A percentile compares a stretch with the other conserved stretches of the same genome.
Conservation (phyloP, 2,888 invertebrate species). For the Villa cingulata region DNA sequence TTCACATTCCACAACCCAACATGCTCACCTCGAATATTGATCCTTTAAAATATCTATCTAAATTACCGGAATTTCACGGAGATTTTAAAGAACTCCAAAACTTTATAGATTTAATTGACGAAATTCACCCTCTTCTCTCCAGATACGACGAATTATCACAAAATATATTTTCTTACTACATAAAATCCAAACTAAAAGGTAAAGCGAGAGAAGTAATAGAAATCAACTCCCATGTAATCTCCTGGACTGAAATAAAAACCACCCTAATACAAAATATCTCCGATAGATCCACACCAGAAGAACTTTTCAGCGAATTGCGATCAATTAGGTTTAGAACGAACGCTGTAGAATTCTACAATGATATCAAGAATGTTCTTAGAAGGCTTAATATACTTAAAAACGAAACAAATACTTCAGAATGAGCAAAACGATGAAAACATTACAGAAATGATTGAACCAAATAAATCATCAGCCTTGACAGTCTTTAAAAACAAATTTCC, state of each 20-base stretch:
- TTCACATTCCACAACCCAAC: too few species aligned
- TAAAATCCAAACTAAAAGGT: slow-evolving; percentile 5
- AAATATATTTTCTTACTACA: slow-evolving; percentile 2
- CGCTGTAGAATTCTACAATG: slow-evolving; percentile 5
- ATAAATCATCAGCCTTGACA: not conserved
- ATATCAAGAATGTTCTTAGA: not conserved
- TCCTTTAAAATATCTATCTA: slow-evolving; percentile 2
- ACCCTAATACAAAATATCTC: slow-evolving; percentile 7
- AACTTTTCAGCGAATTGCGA: slow-evolving; percentile 4
- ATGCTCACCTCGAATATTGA: slow-evolving; percentile 1
- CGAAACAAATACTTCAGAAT: not conserved
- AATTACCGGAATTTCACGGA: slow-evolving; percentile 5
- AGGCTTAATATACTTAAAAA: slow-evolving; percentile 1
- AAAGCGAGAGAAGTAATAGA: slow-evolving; percentile 3
- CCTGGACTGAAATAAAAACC: slow-evolving; percentile 1
- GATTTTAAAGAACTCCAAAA: slow-evolving; percentile 3
- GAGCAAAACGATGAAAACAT: not conserved
- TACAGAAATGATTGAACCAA: not conserved
- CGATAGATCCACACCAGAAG: slow-evolving; percentile 3
- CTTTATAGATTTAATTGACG: not conserved
- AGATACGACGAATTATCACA: not conserved
- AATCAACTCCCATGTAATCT: slow-evolving; percentile 1
- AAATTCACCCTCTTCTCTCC: not conserved
- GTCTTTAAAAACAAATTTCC: slow-evolving; percentile 4
- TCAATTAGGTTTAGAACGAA: slow-evolving; percentile 1